A percentile compares a stretch with the other conserved stretches of the same genome.
Conservation (phyloP, 2,888 invertebrate species). For the Zaprionus lineosus region DNA sequence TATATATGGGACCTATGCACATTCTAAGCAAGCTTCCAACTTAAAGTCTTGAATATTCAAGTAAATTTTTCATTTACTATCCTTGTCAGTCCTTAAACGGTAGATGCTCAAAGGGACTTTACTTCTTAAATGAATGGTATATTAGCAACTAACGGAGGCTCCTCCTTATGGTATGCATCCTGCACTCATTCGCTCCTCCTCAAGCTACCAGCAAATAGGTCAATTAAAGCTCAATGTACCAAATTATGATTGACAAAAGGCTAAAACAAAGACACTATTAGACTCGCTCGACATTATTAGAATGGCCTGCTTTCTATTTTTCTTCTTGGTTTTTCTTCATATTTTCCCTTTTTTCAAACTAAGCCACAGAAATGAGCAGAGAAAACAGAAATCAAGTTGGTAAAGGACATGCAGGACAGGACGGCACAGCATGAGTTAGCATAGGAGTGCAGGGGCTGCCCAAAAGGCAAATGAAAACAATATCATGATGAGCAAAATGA, state of each 20-base stretch:
- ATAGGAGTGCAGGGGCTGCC: constrained; percentile 5
- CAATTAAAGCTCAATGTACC: constrained; percentile 61
- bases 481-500: constrained; percentile 46
- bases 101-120: too few species aligned
- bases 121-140: neutral
- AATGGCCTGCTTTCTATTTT: constrained; percentile 53
- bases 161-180: too few species aligned
- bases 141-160: too few species aligned
- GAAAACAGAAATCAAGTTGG: constrained; percentile 65
- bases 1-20: too few species aligned
- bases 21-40: too few species aligned
- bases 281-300: constrained; percentile 55
- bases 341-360: constrained; percentile 10
- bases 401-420: constrained; percentile 33
- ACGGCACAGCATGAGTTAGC: neutral
- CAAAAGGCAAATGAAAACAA: constrained; percentile 52
- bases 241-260: constrained; percentile 63
- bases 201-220: constrained; percentile 61
- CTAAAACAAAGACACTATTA: constrained; percentile 22
- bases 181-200: too few species aligned
- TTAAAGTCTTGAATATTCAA: too few species aligned
- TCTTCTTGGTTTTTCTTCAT: constrained; percentile 19
- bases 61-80: too few species aligned
- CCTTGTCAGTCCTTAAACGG: too few species aligned
- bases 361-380: constrained; percentile 16